Base-by-base conservation (phyloP, 1,140 invertebrate species). In the Brevipalpus yothersi region DNA sequence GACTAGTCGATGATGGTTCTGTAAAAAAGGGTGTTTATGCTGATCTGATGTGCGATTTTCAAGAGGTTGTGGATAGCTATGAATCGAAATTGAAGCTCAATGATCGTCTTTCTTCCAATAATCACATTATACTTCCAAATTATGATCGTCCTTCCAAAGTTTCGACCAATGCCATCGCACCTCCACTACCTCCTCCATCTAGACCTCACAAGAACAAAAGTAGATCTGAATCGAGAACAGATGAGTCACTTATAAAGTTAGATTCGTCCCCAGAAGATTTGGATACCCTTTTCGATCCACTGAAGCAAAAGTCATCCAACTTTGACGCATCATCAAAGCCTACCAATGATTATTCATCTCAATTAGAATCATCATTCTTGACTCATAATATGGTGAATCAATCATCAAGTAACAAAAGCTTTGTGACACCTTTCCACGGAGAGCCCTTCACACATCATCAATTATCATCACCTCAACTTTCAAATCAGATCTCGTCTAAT, bases 1-100 rank as follows among this genome's bases (percentile, higher is more conserved):
- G 71, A 69, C 55, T 69, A 69, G 9, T 65, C 67, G 60, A 62
- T 73, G 21, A 68, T 71, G 31, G 68, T 75, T 39, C 39, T 3
- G 39, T 15, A 5, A 39, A 55, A 8, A 54, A 75, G n/a, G 67
- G 69, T 15, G 64, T 78, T 47, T 71, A 77, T 63, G 77, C 80
- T 63, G 78, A 81, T 69, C 68, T 81, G 51, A 78, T 81, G 77
- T 75, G 76, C 56, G 79, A 80, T 69, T 70, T 81, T 58, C 73
- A 78, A 63, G 77, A 81, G 68, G 73, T 80, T 23, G 72, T 81
- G 3, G 21, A 51, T 10, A 19, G n/a, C 47, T 19, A 49, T n/a
- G 47, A 49, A 49, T 2, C 47, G 19, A n/a, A 21, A 49, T 19
- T 19, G 47, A 49, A 15, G 7, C 47, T 31, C 47, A 49, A 49